Conservation (phyloP, 2,797 vertebrate genomes). For the Adelosebastes latens region DNA sequence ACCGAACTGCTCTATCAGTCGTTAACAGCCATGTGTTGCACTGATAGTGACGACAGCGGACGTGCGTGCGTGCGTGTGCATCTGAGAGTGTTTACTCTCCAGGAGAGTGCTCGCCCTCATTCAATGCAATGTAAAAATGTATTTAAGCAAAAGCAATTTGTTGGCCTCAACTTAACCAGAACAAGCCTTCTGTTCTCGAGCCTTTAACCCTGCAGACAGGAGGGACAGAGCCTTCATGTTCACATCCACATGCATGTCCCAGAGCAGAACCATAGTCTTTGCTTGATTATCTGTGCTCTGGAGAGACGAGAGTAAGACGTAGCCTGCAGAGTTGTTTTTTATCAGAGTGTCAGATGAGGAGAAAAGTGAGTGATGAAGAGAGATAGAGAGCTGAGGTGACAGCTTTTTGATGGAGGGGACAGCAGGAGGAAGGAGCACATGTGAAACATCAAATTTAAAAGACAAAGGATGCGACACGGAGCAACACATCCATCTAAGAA, state of each 20-base stretch:
- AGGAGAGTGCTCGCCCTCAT: slow-evolving; percentile 34
- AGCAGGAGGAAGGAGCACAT: slow-evolving; percentile 36
- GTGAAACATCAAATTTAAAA: slow-evolving; percentile 33
- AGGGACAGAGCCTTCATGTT: neutral
- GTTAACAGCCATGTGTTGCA: slow-evolving; percentile 67
- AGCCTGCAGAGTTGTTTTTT: slow-evolving; percentile 65
- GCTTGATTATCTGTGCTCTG: slow-evolving; percentile 26
- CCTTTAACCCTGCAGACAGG: neutral
- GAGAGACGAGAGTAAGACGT: slow-evolving; percentile 30
- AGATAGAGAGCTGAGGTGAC: slow-evolving; percentile 75
- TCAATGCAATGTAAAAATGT: slow-evolving; percentile 15
- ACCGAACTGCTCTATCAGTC: slow-evolving; percentile 73
- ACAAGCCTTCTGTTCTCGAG: neutral
- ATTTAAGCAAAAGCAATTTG: slow-evolving; percentile 4
- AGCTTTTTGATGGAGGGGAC: slow-evolving; percentile 56
- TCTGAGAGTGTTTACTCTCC: slow-evolving; percentile 48
- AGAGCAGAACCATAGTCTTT: neutral
- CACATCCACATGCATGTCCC: neutral
- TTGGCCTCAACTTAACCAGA: neutral
- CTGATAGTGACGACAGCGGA: slow-evolving; percentile 77
- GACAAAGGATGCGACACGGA: slow-evolving; percentile 43
- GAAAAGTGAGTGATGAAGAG: slow-evolving; percentile 73
- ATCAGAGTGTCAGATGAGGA: slow-evolving; percentile 75
- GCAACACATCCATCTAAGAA: slow-evolving; percentile 48
- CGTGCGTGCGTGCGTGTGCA: slow-evolving; percentile 3